Base-by-base conservation (phyloP, 2,797 vertebrate species). In the Pangasius sanitwongsei region DNA sequence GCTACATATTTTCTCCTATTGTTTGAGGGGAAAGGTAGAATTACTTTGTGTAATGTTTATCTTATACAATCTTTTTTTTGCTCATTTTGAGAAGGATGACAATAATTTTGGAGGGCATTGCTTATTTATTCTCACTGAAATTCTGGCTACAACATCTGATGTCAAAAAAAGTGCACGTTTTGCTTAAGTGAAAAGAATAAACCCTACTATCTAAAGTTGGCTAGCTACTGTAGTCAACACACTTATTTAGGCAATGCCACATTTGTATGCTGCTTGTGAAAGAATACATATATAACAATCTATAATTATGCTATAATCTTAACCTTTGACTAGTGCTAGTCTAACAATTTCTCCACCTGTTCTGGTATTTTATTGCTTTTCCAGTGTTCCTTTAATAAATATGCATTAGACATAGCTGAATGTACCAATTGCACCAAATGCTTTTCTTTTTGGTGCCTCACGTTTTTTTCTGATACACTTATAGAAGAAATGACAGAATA, bases 151-250 rank as follows among this genome's bases (percentile, higher is more conserved):
- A 48, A 83, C 25, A 63, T 83, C 34, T 63, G 37, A n/a, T 6
- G 0, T 37, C 1, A 48, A 44, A 63, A 63, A 82, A 48, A 83
- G 59, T 65, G 81, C 59, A 65, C 5, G 37, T 44, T 83, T 44
- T 83, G 57, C 57, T 61, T 59, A 61, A 41, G 34, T 44, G 78
- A 81, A 59, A 81, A 81, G 59, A 81, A 81, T 57, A 59, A 57
- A 59, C 31, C n/a, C 9, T 80, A 80, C 6, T 57, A 57, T n/a
- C 6, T 44, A 28, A 87, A 37, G 61, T 88, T 41, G 41, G 89
- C 82, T 65, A 85, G 74, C 61, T 88, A 50, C 69, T 88, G 61
- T 63, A 83, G 59, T 91, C 50, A 84, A 86, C 28, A 90, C 84
- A 87, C 61, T 89, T 63, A 90, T 34, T 34, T 69, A 80, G 28